Evolutionary conservation across 1,140 invertebrate genomes (phyloP), one percentile per base, ranked within the genome.

Genomic region (Artemia franciscana): DNA sequence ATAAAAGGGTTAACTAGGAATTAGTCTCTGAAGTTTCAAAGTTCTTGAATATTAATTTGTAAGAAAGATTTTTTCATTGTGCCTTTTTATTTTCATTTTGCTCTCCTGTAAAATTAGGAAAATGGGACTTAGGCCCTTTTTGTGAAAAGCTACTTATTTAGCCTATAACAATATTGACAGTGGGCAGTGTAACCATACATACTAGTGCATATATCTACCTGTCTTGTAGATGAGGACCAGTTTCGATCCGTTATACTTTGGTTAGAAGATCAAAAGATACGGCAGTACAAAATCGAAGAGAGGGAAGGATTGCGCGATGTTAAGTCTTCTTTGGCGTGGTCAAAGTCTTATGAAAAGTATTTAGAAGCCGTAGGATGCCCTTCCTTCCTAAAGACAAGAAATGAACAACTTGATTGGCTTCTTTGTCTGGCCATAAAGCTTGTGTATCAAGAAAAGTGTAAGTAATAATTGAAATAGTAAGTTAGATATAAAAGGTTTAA

Each of bases 231-330:
- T 76, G 78, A 82, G 67, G 79, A 81, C 64, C 79, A 86, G 67
- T 84, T 91, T 70, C 80, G 84, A 60, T 85, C 82, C 68, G 74
- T 91, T 26, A 78, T 94, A 21, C 70, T 86, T 1, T 97, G 92
- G 92, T 70, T 96, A 24, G 92, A 97, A 75, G 87, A 93, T 72
- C 88, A 93, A 71, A 92, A 90, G 74, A 92, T 95, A 66, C 81
- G 91, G 18, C 81, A 85, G 67, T 91, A 91, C 68, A 83, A 83
- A 67, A 85, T 90, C 63, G 86, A 92, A 71, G 84, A 90, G 63
- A 75, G 89, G 24, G 79, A 79, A 64, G 75, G 73, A 1, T 71
- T 97, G 23, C 77, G 85, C 58, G 77, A 84, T 64, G 78, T 83
- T 5, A 71, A 76, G 59, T 76, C 77, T 21, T 69, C 74, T 2